A percentile compares a stretch with the other conserved stretches of the same genome.
Conservation (phyloP, 35 echinoderm and acorn worm genomes). For the Eucidaris tribuloides region DNA sequence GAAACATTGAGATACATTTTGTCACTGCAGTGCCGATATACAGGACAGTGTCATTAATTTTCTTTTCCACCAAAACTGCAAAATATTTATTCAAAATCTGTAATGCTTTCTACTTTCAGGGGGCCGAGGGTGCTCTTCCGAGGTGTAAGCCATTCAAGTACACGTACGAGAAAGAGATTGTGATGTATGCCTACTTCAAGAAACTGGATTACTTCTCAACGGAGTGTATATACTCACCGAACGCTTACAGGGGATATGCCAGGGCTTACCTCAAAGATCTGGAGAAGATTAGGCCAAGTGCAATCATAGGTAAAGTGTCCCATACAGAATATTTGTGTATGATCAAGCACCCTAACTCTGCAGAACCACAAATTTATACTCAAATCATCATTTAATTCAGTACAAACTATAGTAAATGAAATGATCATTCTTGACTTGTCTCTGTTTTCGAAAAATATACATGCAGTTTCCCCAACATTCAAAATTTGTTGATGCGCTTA, state of each 20-base stretch:
- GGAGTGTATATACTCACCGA: slow-evolving; percentile 90
- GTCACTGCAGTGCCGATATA: no score
- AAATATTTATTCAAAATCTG: background rate
- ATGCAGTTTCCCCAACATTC: no score
- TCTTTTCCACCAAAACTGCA: background rate
- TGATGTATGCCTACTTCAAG: slow-evolving; percentile 99
- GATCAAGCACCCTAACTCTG: no score
- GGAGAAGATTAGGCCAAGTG: slow-evolving; percentile 88
- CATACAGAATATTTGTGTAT: background rate
- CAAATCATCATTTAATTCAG: no score
- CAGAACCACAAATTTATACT: no score
- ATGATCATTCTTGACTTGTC: no score
- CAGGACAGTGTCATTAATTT: background rate
- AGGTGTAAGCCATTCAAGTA: slow-evolving; percentile 97
- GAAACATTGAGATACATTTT: no score
- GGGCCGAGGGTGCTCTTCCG: slow-evolving; percentile 74
- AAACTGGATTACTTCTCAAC: slow-evolving; percentile 99
- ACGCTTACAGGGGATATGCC: slow-evolving; percentile 93
- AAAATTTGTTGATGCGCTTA: no score
- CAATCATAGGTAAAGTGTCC: slow-evolving; percentile 87
- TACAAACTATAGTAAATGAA: no score
- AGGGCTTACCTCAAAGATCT: slow-evolving; percentile 91
- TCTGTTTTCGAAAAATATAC: no score
- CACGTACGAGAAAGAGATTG: slow-evolving; percentile 98
- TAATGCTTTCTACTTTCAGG: slow-evolving; percentile 44